Conservation (phyloP, 1,140 invertebrate genomes). For the Lucilia sericata region DNA sequence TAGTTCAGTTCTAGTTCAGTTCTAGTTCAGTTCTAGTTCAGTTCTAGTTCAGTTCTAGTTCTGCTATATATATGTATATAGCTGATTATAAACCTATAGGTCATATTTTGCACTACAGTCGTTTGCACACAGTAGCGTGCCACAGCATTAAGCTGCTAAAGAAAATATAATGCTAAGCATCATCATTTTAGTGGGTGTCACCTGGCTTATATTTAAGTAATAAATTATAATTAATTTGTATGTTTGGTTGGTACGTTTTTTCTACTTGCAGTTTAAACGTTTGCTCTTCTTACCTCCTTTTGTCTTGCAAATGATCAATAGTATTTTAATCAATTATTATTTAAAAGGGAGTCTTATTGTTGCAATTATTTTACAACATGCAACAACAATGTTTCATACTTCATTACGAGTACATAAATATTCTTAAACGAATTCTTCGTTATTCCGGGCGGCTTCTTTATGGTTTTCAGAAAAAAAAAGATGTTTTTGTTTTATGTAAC, state of each 20-base stretch:
- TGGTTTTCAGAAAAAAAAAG: background rate
- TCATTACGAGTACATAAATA: background rate
- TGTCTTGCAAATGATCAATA: background rate
- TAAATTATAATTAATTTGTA: slow-evolving; percentile 17
- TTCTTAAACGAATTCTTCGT: background rate
- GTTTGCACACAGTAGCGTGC: too few species aligned
- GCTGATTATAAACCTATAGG: too few species aligned
- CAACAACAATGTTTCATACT: too few species aligned
- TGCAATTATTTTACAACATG: too few species aligned
- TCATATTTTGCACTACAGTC: too few species aligned
- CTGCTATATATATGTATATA: too few species aligned
- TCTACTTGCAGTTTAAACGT: background rate
- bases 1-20: too few species aligned
- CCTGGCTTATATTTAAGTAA: background rate
- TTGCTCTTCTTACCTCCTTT: background rate
- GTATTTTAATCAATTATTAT: slow-evolving; percentile 36
- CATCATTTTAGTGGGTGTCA: background rate
- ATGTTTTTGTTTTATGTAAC: background rate
- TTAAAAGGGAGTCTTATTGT: background rate
- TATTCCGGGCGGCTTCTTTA: background rate
- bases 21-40: too few species aligned
- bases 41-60: too few species aligned
- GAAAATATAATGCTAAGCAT: background rate
- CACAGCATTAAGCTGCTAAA: background rate
- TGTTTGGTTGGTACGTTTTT: background rate